Conservation (phyloP, 2,797 vertebrate species). For the Helostoma temminkii region DNA sequence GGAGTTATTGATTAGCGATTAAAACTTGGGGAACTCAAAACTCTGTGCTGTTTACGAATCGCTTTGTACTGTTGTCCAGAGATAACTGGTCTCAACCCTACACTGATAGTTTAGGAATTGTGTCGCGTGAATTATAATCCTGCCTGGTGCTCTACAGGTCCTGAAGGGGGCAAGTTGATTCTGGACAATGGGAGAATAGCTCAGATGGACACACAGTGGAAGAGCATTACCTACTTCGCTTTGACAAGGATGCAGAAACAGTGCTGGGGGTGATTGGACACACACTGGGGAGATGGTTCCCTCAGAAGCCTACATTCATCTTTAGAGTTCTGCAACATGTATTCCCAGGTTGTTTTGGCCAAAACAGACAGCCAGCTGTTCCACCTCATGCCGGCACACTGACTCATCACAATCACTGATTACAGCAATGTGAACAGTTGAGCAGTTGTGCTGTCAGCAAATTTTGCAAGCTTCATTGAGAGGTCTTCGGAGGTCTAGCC, state of each 20-base stretch:
- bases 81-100: background rate
- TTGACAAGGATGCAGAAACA: constrained; percentile 16
- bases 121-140: constrained; percentile 11
- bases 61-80: background rate
- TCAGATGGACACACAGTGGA: constrained; percentile 3
- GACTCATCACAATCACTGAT: constrained; percentile 45
- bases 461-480: constrained; percentile 19
- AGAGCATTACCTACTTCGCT: constrained; percentile 3
- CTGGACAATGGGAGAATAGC: constrained; percentile 5
- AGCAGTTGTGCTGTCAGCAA: constrained; percentile 46
- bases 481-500: constrained; percentile 22
- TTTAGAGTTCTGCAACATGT: constrained; percentile 31
- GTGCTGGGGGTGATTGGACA: constrained; percentile 5
- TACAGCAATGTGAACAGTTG: constrained; percentile 31
- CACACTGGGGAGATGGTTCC: background rate
- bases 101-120: background rate
- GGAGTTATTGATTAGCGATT: constrained; percentile 34
- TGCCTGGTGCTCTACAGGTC: background rate
- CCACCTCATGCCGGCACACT: constrained; percentile 34
- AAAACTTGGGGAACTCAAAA: constrained; percentile 7
- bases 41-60: background rate
- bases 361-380: constrained; percentile 60
- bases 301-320: constrained; percentile 6
- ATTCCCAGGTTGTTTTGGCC: constrained; percentile 45
- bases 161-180: constrained; percentile 15